A percentile compares a stretch with the other conserved stretches of the same genome.
These are phyloP conservation scores for Seriola rivoliana DNA, from an alignment of 2,113 vertebrate genomes.

Conservation along the genomic window DNA sequence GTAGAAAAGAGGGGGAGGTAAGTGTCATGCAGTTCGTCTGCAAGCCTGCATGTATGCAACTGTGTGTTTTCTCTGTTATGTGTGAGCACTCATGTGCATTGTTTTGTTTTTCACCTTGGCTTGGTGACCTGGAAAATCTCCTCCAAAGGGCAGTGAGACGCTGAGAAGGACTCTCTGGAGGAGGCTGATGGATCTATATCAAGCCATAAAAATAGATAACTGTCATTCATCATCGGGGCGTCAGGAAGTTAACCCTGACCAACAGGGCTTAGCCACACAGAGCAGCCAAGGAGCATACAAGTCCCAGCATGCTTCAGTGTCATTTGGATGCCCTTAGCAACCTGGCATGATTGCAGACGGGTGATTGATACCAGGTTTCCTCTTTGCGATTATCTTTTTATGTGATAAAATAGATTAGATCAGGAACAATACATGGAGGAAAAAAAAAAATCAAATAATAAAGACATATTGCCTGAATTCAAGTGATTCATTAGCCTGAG, in stretches of 20 bases:
- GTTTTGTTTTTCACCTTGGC: constrained; percentile 81
- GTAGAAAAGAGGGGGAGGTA: constrained; percentile 38
- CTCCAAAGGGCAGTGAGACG: constrained; percentile 60
- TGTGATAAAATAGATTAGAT: constrained; percentile 63
- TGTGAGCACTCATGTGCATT: constrained; percentile 52
- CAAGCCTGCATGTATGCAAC: neutral
- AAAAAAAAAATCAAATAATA: constrained; percentile 42
- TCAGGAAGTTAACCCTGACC: constrained; percentile 74
- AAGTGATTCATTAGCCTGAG: constrained; percentile 46
- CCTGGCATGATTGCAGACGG: constrained; percentile 55
- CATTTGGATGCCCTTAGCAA: constrained; percentile 69
- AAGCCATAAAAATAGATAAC: constrained; percentile 79
- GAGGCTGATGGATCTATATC: constrained; percentile 75
- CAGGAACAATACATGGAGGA: constrained; percentile 37
- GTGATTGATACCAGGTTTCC: constrained; percentile 65
- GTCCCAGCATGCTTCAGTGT: constrained; percentile 77
- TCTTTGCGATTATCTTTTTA: constrained; percentile 56
- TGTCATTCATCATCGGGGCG: constrained; percentile 76
- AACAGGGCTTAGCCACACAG: constrained; percentile 58
- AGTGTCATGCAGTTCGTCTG: constrained; percentile 24
- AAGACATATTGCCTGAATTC: constrained; percentile 44
- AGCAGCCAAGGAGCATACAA: constrained; percentile 62
- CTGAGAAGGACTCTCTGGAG: constrained; percentile 55
- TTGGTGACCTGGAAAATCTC: constrained; percentile 79
- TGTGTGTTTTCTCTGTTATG: constrained; percentile 24